Conservation (phyloP, 1,140 invertebrate genomes). For the Aethina tumida region DNA sequence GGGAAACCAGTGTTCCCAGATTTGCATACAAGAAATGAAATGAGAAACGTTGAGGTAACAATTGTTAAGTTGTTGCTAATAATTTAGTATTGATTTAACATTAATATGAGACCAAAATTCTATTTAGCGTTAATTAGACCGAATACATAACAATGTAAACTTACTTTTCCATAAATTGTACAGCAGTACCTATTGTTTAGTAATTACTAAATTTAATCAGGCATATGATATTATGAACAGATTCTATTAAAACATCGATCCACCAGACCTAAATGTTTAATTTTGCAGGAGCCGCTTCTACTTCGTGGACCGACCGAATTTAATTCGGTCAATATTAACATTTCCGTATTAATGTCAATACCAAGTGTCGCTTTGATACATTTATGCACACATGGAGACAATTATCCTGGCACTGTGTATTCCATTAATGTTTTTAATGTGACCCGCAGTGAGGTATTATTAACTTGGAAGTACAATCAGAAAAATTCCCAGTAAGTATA, state of each 20-base stretch:
- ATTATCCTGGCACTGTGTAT: constrained; percentile 17
- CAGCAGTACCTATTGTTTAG: too few species aligned
- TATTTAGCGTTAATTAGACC: too few species aligned
- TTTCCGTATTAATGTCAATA: constrained; percentile 14
- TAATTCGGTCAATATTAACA: constrained; percentile 8
- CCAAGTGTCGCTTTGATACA: constrained; percentile 24
- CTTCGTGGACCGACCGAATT: constrained; percentile 8
- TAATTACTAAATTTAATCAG: too few species aligned
- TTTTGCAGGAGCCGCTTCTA: constrained; percentile 16
- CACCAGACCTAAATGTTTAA: neutral
- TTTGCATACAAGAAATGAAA: constrained; percentile 10
- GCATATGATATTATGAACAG: too few species aligned
- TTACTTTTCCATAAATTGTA: too few species aligned
- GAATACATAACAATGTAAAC: too few species aligned
- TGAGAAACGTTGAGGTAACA: constrained; percentile 22
- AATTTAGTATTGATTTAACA: neutral
- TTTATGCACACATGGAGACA: constrained; percentile 16
- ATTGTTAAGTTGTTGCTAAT: constrained; percentile 4
- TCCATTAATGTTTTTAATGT: constrained; percentile 22
- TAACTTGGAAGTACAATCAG: constrained; percentile 25
- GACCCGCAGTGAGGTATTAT: constrained; percentile 24
- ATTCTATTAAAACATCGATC: too few species aligned
- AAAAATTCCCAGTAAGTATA: constrained; percentile 20
- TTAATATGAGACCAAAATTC: neutral
- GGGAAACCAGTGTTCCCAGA: constrained; percentile 22